phyloP scores from a whole-genome alignment of 2,888 invertebrate species.

The Apeira syringaria region DNA sequence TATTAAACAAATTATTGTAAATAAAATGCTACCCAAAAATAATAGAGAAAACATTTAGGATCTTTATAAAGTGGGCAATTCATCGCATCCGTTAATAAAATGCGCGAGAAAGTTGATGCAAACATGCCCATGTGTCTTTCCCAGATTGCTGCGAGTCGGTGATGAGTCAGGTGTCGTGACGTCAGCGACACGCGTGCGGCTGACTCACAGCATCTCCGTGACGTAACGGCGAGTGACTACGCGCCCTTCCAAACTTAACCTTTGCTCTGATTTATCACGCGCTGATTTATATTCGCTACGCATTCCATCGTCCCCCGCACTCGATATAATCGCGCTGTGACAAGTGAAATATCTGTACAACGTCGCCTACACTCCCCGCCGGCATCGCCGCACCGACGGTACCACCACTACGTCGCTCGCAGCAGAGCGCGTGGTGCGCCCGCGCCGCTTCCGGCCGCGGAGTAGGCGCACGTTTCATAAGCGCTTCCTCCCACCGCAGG shows the following conservation, averaged over 20 bases:
- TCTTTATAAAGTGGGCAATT: too few relatives aligned
- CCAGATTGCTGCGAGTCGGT: conserved; percentile 42
- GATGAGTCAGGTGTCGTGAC: conserved; percentile 72
- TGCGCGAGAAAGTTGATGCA: conserved; percentile 10
- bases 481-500: conserved; percentile 61
- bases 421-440: conserved; percentile 50
- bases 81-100: background rate
- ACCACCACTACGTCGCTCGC: conserved; percentile 22
- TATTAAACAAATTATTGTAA: too few relatives aligned
- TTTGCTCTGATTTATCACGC: conserved; percentile 49
- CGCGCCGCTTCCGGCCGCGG: conserved; percentile 66
- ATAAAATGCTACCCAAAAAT: too few relatives aligned
- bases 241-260: conserved; percentile 53
- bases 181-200: conserved; percentile 67
- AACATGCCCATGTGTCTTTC: conserved; percentile 27
- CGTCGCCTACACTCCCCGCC: conserved; percentile 52
- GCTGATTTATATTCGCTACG: conserved; percentile 43
- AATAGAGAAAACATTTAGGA: too few relatives aligned
- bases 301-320: conserved; percentile 32
- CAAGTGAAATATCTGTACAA: conserved; percentile 17
- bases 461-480: conserved; percentile 73
- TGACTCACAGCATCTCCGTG: conserved; percentile 65
- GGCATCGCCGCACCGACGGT: too few relatives aligned
- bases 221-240: conserved; percentile 48
- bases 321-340: conserved; percentile 1